Percentiles rank a stretch among this genome's conserved stretches.
These are phyloP conservation scores for Procambarus virginalis DNA, from an alignment of 1,140 invertebrate species.

Conservation along the genomic window DNA sequence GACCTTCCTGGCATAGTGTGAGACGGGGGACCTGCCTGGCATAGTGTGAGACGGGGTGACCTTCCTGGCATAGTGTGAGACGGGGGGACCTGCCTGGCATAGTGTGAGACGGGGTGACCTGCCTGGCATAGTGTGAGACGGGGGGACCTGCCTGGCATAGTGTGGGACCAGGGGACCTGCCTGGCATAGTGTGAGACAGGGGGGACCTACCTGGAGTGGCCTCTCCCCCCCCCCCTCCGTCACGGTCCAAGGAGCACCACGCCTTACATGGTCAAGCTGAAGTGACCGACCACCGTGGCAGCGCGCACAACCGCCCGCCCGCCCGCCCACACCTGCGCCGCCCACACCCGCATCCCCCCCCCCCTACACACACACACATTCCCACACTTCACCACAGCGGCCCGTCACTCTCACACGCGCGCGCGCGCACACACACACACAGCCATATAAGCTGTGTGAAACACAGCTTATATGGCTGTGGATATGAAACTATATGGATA, in stretches of 20 bases:
- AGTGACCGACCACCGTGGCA: conserved; percentile 18
- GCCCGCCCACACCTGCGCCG: neutral
- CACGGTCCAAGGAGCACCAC: conserved; percentile 22
- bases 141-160: no score
- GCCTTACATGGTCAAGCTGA: conserved; percentile 38
- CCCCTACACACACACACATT: neutral
- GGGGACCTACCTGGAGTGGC: conserved; percentile 23
- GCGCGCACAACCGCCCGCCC: neutral
- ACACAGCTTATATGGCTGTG: no score
- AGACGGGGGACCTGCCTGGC: no score
- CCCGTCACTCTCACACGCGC: conserved; percentile 8
- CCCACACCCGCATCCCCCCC: neutral
- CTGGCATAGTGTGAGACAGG: neutral
- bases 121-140: no score
- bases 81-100: no score
- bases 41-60: no score
- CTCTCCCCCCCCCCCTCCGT: conserved; percentile 20
- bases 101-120: no score
- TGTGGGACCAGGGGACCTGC: no score
- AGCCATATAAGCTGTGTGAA: neutral
- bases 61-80: no score
- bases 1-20: no score
- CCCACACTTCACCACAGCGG: no score
- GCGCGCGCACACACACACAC: conserved; percentile 11
- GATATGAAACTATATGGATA: no score